Conservation (phyloP, 2,888 invertebrate genomes). For the Stenichneumon culpator region DNA sequence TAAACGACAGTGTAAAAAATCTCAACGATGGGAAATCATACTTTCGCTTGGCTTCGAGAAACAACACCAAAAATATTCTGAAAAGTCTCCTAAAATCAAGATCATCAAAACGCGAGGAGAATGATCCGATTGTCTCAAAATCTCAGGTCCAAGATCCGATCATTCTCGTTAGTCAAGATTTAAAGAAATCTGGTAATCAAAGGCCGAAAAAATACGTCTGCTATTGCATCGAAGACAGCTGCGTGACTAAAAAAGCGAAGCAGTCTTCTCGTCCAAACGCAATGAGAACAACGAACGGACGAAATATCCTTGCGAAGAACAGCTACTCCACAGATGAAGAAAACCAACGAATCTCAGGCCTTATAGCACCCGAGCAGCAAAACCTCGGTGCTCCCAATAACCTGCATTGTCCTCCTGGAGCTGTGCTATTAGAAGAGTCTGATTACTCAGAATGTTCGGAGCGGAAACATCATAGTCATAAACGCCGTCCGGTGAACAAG, state of each 20-base stretch:
- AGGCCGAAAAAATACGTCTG: conserved; percentile 74
- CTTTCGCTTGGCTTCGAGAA: conserved; percentile 11
- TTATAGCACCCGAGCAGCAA: not conserved
- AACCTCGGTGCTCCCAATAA: not conserved
- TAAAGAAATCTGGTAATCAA: conserved; percentile 24
- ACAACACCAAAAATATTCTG: not conserved
- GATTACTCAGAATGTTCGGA: conserved; percentile 10
- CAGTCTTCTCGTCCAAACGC: conserved; percentile 30
- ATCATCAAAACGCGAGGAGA: conserved; percentile 30
- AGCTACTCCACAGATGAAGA: not conserved
- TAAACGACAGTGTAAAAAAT: not conserved
- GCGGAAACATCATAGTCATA: not conserved
- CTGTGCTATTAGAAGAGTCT: not conserved
- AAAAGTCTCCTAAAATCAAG: conserved; percentile 9
- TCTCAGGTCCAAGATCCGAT: conserved; percentile 15
- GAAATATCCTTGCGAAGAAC: conserved; percentile 12
- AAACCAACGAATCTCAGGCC: not conserved
- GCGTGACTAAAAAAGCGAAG: conserved; percentile 46
- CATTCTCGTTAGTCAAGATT: not conserved
- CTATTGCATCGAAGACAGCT: conserved; percentile 70
- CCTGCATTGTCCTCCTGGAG: conserved; percentile 7
- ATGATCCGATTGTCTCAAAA: conserved; percentile 8
- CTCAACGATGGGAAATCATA: not conserved
- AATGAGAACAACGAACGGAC: conserved; percentile 2
- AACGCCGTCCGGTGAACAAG: conserved; percentile 26